Conservation (phyloP, 2,113 vertebrate genomes). For the Apteryx mantelli region DNA sequence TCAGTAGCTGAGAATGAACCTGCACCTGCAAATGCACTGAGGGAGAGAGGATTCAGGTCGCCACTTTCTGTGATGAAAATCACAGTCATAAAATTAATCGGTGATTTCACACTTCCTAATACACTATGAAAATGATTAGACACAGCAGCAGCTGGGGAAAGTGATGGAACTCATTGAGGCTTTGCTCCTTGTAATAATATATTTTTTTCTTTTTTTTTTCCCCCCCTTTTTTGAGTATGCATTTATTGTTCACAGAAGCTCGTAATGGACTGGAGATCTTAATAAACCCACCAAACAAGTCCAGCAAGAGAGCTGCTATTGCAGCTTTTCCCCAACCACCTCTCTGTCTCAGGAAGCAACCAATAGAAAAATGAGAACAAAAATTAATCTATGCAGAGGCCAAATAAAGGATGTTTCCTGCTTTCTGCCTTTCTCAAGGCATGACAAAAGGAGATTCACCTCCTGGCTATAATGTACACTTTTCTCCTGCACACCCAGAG, state of each 20-base stretch:
- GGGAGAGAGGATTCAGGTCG: neutral
- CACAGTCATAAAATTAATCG: slow-evolving; percentile 32
- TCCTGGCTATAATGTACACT: neutral
- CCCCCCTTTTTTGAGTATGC: neutral
- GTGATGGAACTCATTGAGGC: neutral
- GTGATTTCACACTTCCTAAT: slow-evolving; percentile 63
- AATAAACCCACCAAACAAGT: neutral
- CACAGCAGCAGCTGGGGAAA: slow-evolving; percentile 32
- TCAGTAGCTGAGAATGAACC: neutral
- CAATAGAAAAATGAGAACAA: neutral
- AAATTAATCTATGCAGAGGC: neutral
- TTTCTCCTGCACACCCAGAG: neutral
- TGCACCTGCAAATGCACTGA: neutral
- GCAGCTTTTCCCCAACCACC: neutral
- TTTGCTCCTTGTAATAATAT: slow-evolving; percentile 19
- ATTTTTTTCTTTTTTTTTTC: neutral
- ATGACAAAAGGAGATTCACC: neutral
- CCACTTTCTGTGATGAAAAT: slow-evolving; percentile 51
- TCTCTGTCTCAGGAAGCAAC: neutral
- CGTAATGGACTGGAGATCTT: neutral
- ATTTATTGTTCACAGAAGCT: neutral
- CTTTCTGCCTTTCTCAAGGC: neutral
- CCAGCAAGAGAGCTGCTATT: neutral
- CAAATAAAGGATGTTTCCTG: neutral
- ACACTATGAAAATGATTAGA: slow-evolving; percentile 54